These are phyloP conservation scores for Corvus hawaiiensis DNA, from an alignment of 2,113 vertebrate species.

Conservation along the genomic window DNA sequence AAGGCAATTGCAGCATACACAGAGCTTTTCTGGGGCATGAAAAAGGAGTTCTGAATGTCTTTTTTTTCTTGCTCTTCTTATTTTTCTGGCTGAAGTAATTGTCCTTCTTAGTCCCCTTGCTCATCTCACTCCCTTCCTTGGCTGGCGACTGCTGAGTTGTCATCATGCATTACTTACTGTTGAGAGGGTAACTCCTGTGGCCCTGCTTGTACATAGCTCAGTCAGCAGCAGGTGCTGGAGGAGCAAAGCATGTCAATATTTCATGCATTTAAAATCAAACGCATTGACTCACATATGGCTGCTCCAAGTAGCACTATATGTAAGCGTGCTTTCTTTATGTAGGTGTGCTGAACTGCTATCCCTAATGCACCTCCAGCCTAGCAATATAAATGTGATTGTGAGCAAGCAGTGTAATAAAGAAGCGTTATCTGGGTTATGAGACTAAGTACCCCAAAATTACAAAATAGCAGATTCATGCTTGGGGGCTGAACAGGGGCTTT, in stretches of 20 bases:
- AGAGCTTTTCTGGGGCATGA: fast-evolving
- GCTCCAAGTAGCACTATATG: background rate
- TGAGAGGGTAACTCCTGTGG: constrained; percentile 19
- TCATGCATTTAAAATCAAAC: constrained; percentile 41
- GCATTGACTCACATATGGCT: background rate
- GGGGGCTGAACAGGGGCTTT: background rate
- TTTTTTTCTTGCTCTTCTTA: background rate
- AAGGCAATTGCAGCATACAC: background rate
- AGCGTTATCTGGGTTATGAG: background rate
- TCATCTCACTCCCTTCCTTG: background rate
- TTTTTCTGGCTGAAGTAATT: background rate
- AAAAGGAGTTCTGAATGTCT: background rate
- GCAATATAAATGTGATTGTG: background rate
- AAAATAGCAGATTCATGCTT: background rate
- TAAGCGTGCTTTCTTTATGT: background rate
- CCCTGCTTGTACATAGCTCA: background rate
- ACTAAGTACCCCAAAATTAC: background rate
- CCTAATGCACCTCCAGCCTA: background rate
- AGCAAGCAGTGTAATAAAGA: background rate
- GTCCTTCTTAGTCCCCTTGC: background rate
- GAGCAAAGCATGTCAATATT: constrained; percentile 33
- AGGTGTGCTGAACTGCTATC: background rate
- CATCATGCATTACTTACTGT: constrained; percentile 47
- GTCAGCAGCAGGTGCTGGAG: constrained; percentile 41
- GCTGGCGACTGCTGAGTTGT: constrained; percentile 8